Evolutionary conservation across 2,888 invertebrate genomes (phyloP).

Genomic region (Tethea ocularis): DNA sequence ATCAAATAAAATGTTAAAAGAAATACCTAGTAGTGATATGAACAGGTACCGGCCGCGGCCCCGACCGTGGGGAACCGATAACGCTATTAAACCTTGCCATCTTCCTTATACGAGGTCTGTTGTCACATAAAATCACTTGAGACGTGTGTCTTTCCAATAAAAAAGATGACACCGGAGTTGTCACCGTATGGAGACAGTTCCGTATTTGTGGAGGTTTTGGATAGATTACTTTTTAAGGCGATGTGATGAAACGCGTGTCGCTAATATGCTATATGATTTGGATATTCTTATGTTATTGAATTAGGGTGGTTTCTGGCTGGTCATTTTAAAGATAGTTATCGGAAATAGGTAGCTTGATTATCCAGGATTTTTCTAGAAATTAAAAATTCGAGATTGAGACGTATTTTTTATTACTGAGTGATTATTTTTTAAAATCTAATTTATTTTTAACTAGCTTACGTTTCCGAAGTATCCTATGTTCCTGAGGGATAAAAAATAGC

Average conservation of each 20-base stretch:
- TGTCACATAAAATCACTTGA: conserved; percentile 35
- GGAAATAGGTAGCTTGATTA: no score
- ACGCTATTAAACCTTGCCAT: conserved; percentile 42
- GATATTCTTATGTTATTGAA: neutral
- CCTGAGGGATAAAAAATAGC: no score
- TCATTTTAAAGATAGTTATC: no score
- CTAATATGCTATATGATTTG: no score
- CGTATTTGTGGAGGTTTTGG: neutral
- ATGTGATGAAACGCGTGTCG: neutral
- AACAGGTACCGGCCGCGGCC: conserved; percentile 27
- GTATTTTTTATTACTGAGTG: no score
- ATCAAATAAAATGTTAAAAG: conserved; percentile 27
- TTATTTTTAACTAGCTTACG: no score
- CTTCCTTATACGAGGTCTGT: conserved; percentile 31
- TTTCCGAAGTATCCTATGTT: no score
- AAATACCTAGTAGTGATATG: conserved; percentile 27
- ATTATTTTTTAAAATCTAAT: no score
- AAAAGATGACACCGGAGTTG: conserved; percentile 1
- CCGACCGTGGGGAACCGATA: conserved; percentile 35
- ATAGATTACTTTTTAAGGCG: neutral
- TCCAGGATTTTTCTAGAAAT: no score
- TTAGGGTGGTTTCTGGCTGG: no score
- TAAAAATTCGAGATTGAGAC: no score
- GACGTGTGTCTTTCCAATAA: conserved; percentile 17
- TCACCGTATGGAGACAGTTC: neutral